Conservation (phyloP, 1,140 invertebrate species). For the Pollicipes pollicipes region DNA sequence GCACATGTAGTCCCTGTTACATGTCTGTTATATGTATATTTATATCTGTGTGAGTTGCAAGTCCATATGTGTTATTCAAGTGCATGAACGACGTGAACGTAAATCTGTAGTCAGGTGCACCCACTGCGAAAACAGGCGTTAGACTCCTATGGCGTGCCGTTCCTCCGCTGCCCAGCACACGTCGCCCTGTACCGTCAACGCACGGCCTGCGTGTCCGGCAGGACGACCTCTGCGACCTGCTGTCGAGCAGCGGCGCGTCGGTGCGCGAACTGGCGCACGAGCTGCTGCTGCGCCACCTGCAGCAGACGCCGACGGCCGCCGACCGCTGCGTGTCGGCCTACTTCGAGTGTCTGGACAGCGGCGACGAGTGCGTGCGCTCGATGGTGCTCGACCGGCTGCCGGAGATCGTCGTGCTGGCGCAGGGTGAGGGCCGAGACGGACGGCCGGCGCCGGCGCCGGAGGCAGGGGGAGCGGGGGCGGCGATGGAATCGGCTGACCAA, state of each 20-base stretch:
- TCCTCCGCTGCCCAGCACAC: too few species aligned
- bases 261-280: slow-evolving; percentile 14
- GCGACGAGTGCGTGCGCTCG: slow-evolving; percentile 54
- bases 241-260: slow-evolving; percentile 11
- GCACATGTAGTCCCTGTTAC: too few species aligned
- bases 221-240: slow-evolving; percentile 31
- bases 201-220: slow-evolving; percentile 35
- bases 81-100: too few species aligned
- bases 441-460: slow-evolving; percentile 53
- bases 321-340: slow-evolving; percentile 47
- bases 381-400: slow-evolving; percentile 62
- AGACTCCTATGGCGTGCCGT: too few species aligned
- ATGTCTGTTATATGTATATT: too few species aligned
- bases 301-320: slow-evolving; percentile 25
- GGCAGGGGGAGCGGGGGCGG: slow-evolving; percentile 54
- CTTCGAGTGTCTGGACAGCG: slow-evolving; percentile 57
- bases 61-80: too few species aligned
- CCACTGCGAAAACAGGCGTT: too few species aligned
- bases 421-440: slow-evolving; percentile 58
- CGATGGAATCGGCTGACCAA: slow-evolving; percentile 67
- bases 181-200: too few species aligned
- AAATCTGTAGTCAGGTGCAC: too few species aligned
- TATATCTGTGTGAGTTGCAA: too few species aligned
- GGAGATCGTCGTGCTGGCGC: slow-evolving; percentile 59
- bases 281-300: slow-evolving; percentile 21